Conservation (phyloP, 2,797 vertebrate genomes). For the Aselliscus stoliczkanus region DNA sequence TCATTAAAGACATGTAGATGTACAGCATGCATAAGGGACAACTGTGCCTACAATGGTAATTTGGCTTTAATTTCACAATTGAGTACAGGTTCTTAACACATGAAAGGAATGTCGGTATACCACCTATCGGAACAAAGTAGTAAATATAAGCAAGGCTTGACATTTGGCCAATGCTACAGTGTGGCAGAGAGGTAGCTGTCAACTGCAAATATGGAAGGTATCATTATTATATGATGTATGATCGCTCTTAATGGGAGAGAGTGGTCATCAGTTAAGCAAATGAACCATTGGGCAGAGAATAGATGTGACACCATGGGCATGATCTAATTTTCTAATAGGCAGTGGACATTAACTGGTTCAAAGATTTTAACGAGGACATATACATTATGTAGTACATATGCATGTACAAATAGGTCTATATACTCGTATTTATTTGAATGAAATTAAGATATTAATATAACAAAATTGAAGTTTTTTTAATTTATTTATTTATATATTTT, state of each 20-base stretch:
- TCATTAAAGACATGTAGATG: not conserved
- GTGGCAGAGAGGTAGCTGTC: not conserved
- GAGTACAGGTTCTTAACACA: not conserved
- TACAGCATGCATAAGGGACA: not conserved
- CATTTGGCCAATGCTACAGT: not conserved
- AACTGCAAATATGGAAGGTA: constrained; percentile 19
- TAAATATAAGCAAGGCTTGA: not conserved
- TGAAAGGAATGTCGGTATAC: not conserved
- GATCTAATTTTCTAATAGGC: constrained; percentile 50
- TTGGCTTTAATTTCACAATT: constrained; percentile 20
- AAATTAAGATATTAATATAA: not conserved
- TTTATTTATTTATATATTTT: no score
- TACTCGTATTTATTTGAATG: not conserved
- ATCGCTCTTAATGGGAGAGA: constrained; percentile 2
- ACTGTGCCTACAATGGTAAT: not conserved
- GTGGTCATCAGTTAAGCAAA: constrained; percentile 59
- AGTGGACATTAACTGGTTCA: constrained; percentile 38
- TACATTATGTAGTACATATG: not conserved
- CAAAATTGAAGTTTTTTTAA: not conserved
- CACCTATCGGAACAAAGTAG: not conserved
- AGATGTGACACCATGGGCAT: constrained; percentile 30
- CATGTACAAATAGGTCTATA: not conserved
- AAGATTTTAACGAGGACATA: constrained; percentile 27
- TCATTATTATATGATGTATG: constrained; percentile 29
- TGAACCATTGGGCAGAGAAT: constrained; percentile 44